These are phyloP conservation scores for Probaryconus sp. DNA, from an alignment of 1,140 invertebrate genomes.

Conservation along the genomic window DNA sequence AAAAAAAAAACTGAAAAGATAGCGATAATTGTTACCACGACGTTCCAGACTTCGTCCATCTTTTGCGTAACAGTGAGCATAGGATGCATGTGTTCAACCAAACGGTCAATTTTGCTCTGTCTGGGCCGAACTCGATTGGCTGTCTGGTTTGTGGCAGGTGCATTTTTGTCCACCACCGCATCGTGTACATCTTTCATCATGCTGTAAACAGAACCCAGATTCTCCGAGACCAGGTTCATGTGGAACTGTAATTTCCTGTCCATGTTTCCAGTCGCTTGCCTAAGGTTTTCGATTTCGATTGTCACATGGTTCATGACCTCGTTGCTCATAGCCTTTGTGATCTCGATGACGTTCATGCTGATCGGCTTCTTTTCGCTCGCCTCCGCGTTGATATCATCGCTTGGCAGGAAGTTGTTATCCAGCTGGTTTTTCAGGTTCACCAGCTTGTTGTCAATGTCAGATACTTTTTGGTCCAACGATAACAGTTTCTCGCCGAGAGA, in stretches of 20 bases:
- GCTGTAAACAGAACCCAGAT: slow-evolving; percentile 85
- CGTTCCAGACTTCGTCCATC: slow-evolving; percentile 93
- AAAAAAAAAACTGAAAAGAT: neutral
- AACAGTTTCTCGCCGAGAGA: slow-evolving; percentile 77
- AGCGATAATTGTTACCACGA: slow-evolving; percentile 79
- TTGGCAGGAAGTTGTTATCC: slow-evolving; percentile 87
- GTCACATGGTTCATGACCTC: slow-evolving; percentile 87
- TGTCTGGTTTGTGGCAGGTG: slow-evolving; percentile 74
- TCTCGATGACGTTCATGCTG: slow-evolving; percentile 87
- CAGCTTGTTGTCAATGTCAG: slow-evolving; percentile 87
- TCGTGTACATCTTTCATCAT: slow-evolving; percentile 89
- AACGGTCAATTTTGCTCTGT: slow-evolving; percentile 86
- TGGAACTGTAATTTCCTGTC: slow-evolving; percentile 91
- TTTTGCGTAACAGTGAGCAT: slow-evolving; percentile 91
- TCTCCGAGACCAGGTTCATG: slow-evolving; percentile 89
- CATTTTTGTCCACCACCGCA: slow-evolving; percentile 84
- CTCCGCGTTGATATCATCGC: slow-evolving; percentile 89
- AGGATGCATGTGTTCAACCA: slow-evolving; percentile 88
- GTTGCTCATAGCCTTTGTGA: slow-evolving; percentile 86
- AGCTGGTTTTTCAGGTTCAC: slow-evolving; percentile 88
- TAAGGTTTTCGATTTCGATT: slow-evolving; percentile 85
- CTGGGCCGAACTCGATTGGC: slow-evolving; percentile 80
- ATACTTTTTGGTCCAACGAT: slow-evolving; percentile 88
- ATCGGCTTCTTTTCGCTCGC: slow-evolving; percentile 91
- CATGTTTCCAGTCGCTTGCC: slow-evolving; percentile 86